Evolutionary conservation across 2,888 invertebrate species (phyloP), one percentile per base, ranked within the genome.

Genomic region (Drosophila infuscata): DNA sequence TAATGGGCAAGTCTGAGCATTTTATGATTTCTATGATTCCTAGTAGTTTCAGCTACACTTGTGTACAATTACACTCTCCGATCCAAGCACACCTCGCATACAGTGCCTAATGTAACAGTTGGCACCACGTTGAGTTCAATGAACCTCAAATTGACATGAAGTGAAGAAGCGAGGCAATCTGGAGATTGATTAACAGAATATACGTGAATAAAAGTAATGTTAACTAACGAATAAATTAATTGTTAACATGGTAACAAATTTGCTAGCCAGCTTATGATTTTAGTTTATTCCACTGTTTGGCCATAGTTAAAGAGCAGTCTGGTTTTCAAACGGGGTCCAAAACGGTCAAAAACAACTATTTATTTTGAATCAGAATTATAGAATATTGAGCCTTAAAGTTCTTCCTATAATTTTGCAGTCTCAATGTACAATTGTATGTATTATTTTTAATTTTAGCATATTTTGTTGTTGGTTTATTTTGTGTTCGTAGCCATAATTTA

Each of bases 1-100:
- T 49, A 30, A 17, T 43, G 46, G 29, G 20, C 29, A 17, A 56
- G 25, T 17, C 29, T 46, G 25, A 59, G 7, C 35, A 57, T 36
- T 11, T 51, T 38, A n/a, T 60, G 35, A 49, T 64, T 64, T 30
- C 25, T 2, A 25, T 25, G 25, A 25, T 25, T 25, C 3, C 30
- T 17, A 57, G 35, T 59, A 62, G 46, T 64, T 56, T 52, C 3
- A 38, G 25, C 43, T 43, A 30, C 70, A 60, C 59, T 79, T 54
- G n/a, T 3, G 9, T 30, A 41, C 51, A 51, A 52, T 62, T 57
- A 63, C 36, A 56, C 12, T 51, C 60, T 48, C 15, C 49, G 46
- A 41, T 12, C 2, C n/a, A 29, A 3, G 35, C 51, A 20, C 25
- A 53, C 57, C 32, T 32, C 32, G 17, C 15, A 36, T 25, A 49